Evolutionary conservation across 2,797 vertebrate genomes (phyloP), one percentile per base, ranked within the genome.

Genomic region (Gallirallus australis): DNA sequence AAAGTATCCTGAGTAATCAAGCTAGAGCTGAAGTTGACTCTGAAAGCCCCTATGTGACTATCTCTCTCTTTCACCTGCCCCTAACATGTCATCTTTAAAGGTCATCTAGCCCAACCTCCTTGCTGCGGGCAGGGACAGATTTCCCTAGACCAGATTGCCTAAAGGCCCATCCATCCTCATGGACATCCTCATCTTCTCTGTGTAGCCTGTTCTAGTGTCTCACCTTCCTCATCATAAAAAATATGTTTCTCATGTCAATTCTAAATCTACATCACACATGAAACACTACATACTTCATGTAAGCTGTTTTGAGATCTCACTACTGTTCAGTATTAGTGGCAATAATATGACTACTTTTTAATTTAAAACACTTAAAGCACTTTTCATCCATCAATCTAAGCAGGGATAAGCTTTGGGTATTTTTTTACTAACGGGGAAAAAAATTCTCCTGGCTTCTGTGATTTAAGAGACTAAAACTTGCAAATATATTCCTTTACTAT

Each of bases 401-500:
- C 14, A 52, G 12, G 4, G 3, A 7, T 20, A 52, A 8, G 21
- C 47, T 47, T 47, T 21, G 21, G 47, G 20, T 10, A 23, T 47
- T 47, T 47, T 86, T 78, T 66, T 66, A 84, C 45, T 37, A 35
- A 52, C 4, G 19, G 14, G 8, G 12, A 71, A 75, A 71, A 75
- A 82, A 82, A 72, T 3, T 6, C 11, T 71, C 45, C 48, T 80
- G 35, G 13, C 2, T 86, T 48, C 25, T 60, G 15, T 63, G 39
- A 27, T 76, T 84, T 76, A 84, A 86, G 48, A 35, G 31, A 75
- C 23, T 89, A 76, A 85, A 82, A 66, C 33, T 69, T 80, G 53
- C 30, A 87, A 30, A 45, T 82, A 56, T 12, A 4, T 65, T 54
- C 45, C 47, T 91, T 91, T 88, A 72, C 5, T 54, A 45, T 31